Evolutionary conservation across 2,888 invertebrate species (phyloP), one percentile per base, ranked within the genome.

Genomic region (Disparrhopalites patrizii): DNA sequence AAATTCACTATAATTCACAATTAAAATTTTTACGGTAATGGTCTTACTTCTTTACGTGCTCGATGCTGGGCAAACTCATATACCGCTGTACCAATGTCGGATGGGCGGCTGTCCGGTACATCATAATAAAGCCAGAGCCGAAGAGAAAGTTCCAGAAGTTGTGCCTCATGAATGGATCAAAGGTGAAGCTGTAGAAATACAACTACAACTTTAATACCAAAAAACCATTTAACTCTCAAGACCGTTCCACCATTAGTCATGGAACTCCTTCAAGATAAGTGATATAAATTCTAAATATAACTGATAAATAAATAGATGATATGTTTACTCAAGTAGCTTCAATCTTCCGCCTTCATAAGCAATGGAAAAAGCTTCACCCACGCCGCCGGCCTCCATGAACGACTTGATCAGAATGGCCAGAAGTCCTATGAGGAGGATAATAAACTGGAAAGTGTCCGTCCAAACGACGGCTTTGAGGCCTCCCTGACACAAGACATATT

Each of bases 351-450:
- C 8, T 5, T 69, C 51, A 0, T 66, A 51, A 3, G 75, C 73
- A 4, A 66, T 66, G 51, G 60, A 57, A 43, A 73, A 73, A 7
- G 70, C 72, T 1, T 28, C 18, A 0, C 18, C n/a, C 28, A 75
- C 23, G 15, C 73, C 75, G 8, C 75, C 75, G 4, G 70, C 68
- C n/a, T 60, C 65, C 18, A 65, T 55, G 23, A 75, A 62, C 10
- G 67, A 73, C 67, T 71, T 70, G 1, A 63, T 25, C 8, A 70
- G 56, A 51, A 71, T 71, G 0, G 61, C 56, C 62, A 73, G 51
- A 43, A 76, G 65, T 13, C 68, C 68, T 47, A 73, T 63, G 60
- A 77, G 68, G 7, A 77, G 71, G 13, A 74, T 62, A 3, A 76
- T 13, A 31, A 68, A 70, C 67, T 78, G 76, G 51, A 63, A 62